Conservation (phyloP, 2,888 invertebrate genomes). For the Lasius fuliginosus region DNA sequence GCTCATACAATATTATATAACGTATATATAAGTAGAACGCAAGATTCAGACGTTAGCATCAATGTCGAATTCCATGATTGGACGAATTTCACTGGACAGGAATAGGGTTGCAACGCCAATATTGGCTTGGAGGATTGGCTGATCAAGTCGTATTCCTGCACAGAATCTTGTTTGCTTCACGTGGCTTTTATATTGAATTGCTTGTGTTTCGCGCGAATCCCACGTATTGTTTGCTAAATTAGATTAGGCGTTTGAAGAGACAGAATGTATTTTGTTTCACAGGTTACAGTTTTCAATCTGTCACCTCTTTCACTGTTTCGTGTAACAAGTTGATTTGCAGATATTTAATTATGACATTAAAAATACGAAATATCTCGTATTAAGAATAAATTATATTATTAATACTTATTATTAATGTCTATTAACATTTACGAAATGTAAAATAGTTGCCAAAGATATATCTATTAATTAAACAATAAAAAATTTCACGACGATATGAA, state of each 20-base stretch:
- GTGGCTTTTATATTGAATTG: conserved; percentile 77
- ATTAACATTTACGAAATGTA: not conserved
- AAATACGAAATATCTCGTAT: not conserved
- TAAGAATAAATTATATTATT: not conserved
- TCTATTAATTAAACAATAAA: not conserved
- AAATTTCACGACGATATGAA: not conserved
- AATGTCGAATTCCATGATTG: conserved; percentile 72
- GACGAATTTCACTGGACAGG: conserved; percentile 70
- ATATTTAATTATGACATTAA: not conserved
- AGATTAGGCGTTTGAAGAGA: conserved; percentile 67
- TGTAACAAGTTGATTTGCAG: not conserved
- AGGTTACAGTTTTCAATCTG: conserved; percentile 12
- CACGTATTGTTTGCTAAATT: conserved; percentile 71
- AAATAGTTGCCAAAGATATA: not conserved
- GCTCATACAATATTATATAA: not conserved
- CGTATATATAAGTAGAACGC: not conserved
- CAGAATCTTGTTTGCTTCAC: conserved; percentile 73
- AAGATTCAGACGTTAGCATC: conserved; percentile 52
- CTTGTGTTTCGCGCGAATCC: conserved; percentile 68
- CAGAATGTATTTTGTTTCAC: conserved; percentile 36
- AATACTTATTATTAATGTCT: not conserved
- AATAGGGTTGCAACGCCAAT: conserved; percentile 73
- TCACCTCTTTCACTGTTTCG: not conserved
- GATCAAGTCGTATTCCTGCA: conserved; percentile 74
- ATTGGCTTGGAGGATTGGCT: conserved; percentile 76